These are phyloP conservation scores for Dendrolimus pini DNA, from an alignment of 2,888 invertebrate species.

Conservation along the genomic window DNA sequence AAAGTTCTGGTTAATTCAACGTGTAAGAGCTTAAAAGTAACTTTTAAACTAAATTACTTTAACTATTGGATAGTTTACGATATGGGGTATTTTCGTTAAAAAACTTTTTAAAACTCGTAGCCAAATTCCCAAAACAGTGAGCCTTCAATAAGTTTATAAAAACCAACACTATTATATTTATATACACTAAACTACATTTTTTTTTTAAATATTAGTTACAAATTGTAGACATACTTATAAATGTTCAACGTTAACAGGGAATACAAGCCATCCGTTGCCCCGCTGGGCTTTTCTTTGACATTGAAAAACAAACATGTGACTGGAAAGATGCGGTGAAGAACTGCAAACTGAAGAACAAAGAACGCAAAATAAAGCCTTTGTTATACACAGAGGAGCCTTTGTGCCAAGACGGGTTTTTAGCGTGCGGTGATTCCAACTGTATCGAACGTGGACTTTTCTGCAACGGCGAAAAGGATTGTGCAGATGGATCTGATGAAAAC, in stretches of 20 bases:
- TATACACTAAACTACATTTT: no score
- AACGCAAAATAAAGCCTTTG: constrained; percentile 90
- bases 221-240: no score
- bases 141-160: no score
- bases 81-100: no score
- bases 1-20: no score
- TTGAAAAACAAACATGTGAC: constrained; percentile 96
- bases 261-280: constrained; percentile 95
- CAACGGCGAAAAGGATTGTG: constrained; percentile 93
- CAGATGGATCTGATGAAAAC: constrained; percentile 93
- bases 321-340: constrained; percentile 97
- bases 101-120: no score
- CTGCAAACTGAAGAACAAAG: constrained; percentile 93
- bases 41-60: no score
- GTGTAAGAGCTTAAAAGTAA: no score
- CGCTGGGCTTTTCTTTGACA: constrained; percentile 94
- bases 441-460: constrained; percentile 94
- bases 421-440: constrained; percentile 91
- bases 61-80: no score
- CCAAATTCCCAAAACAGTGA: no score
- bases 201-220: no score
- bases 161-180: no score
- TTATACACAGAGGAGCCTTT: constrained; percentile 93
- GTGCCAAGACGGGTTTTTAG: constrained; percentile 90
- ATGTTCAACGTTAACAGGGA: constrained; percentile 74